phyloP scores from a whole-genome alignment of 2,797 vertebrate species.

The Schizopygopsis malacanthus region DNA sequence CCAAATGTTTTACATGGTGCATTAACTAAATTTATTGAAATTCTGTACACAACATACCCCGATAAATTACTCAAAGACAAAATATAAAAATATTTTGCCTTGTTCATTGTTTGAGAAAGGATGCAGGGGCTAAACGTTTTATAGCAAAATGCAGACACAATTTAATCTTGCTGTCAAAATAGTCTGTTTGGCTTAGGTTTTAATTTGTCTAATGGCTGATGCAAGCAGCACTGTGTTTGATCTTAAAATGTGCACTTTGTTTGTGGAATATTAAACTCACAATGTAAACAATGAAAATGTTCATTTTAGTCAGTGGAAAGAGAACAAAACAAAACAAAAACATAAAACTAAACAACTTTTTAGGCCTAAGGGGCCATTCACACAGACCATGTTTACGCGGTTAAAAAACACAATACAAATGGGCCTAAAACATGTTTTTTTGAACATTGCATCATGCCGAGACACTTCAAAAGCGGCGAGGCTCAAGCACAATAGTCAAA shows the following conservation, averaged over 20 bases:
- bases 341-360: background rate
- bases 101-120: slow-evolving; percentile 2
- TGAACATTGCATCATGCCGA: background rate
- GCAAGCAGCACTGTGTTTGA: background rate
- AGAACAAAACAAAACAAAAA: background rate
- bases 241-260: background rate
- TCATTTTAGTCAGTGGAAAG: background rate
- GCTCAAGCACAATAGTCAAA: background rate
- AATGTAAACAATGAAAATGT: background rate
- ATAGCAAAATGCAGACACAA: slow-evolving; percentile 4
- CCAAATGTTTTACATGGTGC: slow-evolving; percentile 29
- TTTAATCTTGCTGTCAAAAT: slow-evolving; percentile 21
- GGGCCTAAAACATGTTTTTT: background rate
- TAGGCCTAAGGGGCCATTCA: background rate
- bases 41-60: slow-evolving; percentile 8
- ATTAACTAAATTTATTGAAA: slow-evolving; percentile 9
- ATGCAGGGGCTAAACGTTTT: background rate
- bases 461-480: background rate
- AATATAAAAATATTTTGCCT: slow-evolving; percentile 14
- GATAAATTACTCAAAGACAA: slow-evolving; percentile 8
- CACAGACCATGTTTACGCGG: background rate
- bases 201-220: slow-evolving; percentile 7
- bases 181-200: background rate
- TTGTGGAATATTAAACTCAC: slow-evolving; percentile 5
- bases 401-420: background rate